phyloP scores from a whole-genome alignment of 2,113 vertebrate species.

The Boulengeromyrus knoepffleri region DNA sequence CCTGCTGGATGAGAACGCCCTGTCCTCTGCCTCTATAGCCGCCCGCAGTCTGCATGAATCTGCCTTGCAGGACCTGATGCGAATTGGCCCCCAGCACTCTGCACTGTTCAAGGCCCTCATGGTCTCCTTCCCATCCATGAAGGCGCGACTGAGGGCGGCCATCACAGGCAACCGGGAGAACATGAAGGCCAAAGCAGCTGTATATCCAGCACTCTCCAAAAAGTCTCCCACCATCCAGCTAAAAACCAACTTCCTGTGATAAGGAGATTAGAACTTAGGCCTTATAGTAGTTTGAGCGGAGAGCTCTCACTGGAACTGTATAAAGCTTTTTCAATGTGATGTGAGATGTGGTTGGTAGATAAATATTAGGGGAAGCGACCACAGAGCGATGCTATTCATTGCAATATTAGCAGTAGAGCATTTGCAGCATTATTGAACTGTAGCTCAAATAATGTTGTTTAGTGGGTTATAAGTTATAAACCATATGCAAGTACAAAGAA shows the following conservation, averaged over 20 bases:
- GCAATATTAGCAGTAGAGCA: background rate
- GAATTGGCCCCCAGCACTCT: conserved; percentile 76
- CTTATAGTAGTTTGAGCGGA: background rate
- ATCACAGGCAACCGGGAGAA: conserved; percentile 81
- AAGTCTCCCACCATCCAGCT: conserved; percentile 78
- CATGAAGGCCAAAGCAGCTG: conserved; percentile 60
- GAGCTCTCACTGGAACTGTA: background rate
- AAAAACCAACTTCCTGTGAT: conserved; percentile 86
- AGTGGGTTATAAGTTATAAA: background rate
- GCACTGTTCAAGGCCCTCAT: conserved; percentile 76
- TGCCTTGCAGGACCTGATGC: conserved; percentile 79
- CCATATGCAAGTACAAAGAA: background rate
- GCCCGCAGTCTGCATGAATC: conserved; percentile 78
- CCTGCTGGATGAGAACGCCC: conserved; percentile 82
- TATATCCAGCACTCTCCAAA: conserved; percentile 55
- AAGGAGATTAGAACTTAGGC: background rate
- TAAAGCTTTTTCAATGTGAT: background rate
- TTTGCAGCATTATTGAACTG: background rate
- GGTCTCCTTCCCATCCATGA: conserved; percentile 72
- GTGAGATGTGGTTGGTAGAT: background rate
- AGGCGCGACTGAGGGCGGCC: conserved; percentile 80
- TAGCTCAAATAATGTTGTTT: background rate
- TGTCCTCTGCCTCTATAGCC: conserved; percentile 63
- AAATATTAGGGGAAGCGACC: background rate
- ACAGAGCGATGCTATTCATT: background rate